phyloP scores from a whole-genome alignment of 2,113 vertebrate species.

The Apaloderma vittatum region DNA sequence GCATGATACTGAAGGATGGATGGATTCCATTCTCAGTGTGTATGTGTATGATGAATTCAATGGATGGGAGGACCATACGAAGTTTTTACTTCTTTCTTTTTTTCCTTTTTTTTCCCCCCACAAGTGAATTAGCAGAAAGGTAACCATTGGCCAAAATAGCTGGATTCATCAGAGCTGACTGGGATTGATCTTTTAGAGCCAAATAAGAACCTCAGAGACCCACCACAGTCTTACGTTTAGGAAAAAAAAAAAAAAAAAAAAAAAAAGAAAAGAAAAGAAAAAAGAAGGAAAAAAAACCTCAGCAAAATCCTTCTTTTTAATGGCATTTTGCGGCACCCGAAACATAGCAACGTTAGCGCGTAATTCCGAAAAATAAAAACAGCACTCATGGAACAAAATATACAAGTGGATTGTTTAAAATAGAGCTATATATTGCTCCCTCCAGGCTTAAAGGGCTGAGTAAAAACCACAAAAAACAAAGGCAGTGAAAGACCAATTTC shows the following conservation, averaged over 20 bases:
- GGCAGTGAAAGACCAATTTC: background rate
- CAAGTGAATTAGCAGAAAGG: background rate
- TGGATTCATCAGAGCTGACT: slow-evolving; percentile 3
- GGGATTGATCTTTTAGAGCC: slow-evolving; percentile 3
- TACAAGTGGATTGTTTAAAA: background rate
- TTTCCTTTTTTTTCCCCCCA: background rate
- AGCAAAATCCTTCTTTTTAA: background rate
- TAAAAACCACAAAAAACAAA: background rate
- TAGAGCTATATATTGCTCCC: background rate
- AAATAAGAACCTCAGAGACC: slow-evolving; percentile 48
- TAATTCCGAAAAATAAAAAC: background rate
- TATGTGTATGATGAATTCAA: background rate
- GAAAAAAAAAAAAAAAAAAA: background rate
- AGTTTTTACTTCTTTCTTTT: background rate
- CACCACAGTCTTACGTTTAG: slow-evolving; percentile 17
- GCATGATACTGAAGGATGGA: background rate
- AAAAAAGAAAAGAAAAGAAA: background rate
- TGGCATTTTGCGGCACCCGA: background rate
- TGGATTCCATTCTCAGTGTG: background rate
- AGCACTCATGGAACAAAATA: background rate
- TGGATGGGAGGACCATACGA: background rate
- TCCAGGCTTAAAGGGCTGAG: background rate
- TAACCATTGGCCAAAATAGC: background rate
- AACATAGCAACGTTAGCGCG: rapidly evolving
- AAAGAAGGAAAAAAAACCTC: background rate